Conservation (phyloP, 2,797 vertebrate species). For the Brachymystax lenok region DNA sequence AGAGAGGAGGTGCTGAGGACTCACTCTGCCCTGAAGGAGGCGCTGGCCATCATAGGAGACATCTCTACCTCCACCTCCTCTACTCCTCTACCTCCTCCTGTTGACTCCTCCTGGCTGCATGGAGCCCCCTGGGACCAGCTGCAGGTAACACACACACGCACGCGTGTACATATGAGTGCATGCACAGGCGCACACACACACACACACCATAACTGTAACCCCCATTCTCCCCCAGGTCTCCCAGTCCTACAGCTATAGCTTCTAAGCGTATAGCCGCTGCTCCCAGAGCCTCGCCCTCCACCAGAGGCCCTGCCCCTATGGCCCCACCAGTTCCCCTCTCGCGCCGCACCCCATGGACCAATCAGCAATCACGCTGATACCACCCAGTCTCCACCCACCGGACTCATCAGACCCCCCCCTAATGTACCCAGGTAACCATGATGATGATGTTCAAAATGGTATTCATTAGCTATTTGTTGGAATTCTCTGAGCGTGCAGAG, state of each 20-base stretch:
- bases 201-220: neutral
- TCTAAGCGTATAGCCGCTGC: conserved; percentile 34
- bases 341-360: conserved; percentile 67
- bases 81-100: conserved; percentile 85
- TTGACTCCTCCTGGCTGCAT: conserved; percentile 85
- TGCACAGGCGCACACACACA: too few relatives aligned
- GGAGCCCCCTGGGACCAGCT: neutral
- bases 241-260: too few relatives aligned
- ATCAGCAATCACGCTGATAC: conserved; percentile 61
- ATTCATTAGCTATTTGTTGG: neutral
- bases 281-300: conserved; percentile 51
- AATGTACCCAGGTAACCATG: conserved; percentile 83
- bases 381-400: conserved; percentile 67
- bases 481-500: neutral
- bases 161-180: too few relatives aligned
- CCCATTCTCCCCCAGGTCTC: conserved; percentile 23
- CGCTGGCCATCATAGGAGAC: conserved; percentile 83
- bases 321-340: conserved; percentile 72
- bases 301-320: conserved; percentile 69
- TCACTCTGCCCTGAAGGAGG: conserved; percentile 86
- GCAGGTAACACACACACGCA: conserved; percentile 1
- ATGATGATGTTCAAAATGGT: neutral
- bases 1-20: conserved; percentile 87
- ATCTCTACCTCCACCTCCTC: conserved; percentile 85
- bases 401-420: conserved; percentile 77